Conservation (phyloP, 1,140 invertebrate species). For the Theocolax elegans region DNA sequence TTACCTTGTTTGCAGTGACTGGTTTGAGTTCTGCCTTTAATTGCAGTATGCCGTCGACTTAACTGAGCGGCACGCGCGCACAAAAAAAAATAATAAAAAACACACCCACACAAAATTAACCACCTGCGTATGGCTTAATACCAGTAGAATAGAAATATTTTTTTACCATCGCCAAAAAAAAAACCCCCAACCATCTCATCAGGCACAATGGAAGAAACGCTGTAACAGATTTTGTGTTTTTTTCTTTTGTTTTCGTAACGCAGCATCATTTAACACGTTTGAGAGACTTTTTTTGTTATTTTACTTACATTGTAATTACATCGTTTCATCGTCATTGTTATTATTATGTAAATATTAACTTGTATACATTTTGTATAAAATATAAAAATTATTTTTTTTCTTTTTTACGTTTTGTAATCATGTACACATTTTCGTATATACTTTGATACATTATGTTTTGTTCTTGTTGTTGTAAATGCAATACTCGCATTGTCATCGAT, state of each 20-base stretch:
- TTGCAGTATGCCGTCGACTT: constrained; percentile 61
- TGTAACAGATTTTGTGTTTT: background rate
- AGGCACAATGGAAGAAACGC: background rate
- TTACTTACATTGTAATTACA: background rate
- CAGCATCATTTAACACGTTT: background rate
- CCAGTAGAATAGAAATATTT: constrained; percentile 22
- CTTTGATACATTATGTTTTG: no score
- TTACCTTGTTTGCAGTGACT: constrained; percentile 63
- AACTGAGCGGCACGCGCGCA: constrained; percentile 30
- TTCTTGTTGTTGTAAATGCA: no score
- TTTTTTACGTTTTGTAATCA: no score
- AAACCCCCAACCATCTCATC: no score
- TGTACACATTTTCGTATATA: no score
- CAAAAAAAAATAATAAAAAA: no score
- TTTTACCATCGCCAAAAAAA: constrained; percentile 11
- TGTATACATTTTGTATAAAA: constrained; percentile 21
- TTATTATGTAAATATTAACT: background rate
- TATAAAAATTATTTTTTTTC: constrained; percentile 7
- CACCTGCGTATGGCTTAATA: constrained; percentile 7
- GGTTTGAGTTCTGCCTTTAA: constrained; percentile 66
- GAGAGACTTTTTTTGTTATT: constrained; percentile 5
- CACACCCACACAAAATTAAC: no score
- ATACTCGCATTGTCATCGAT: no score
- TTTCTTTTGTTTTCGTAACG: no score
- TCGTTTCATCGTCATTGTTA: constrained; percentile 3